These are phyloP conservation scores for Etheostoma nigrum DNA, from an alignment of 2,797 vertebrate species.

Conservation along the genomic window DNA sequence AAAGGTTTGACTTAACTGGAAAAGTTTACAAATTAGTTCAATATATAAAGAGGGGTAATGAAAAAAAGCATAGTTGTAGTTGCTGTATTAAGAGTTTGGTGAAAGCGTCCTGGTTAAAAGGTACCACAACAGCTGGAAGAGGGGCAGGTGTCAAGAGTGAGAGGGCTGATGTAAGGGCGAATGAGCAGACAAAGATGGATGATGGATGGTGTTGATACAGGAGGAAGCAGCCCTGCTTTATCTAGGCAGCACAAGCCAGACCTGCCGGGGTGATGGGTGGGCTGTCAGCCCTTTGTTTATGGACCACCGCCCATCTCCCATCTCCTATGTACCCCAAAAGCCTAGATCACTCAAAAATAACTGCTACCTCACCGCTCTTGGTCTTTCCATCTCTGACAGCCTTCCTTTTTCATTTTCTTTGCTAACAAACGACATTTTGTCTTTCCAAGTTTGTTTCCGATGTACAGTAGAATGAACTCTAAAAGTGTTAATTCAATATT, in stretches of 20 bases:
- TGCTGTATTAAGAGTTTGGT: constrained; percentile 47
- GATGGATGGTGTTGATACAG: constrained; percentile 88
- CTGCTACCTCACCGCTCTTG: constrained; percentile 58
- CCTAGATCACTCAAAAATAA: constrained; percentile 78
- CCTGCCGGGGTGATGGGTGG: constrained; percentile 87
- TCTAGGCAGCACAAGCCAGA: constrained; percentile 86
- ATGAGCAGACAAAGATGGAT: constrained; percentile 80
- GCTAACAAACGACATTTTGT: constrained; percentile 44
- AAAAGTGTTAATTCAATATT: constrained; percentile 25
- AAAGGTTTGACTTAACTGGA: constrained; percentile 14
- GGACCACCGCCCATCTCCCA: constrained; percentile 83
- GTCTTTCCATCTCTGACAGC: constrained; percentile 65
- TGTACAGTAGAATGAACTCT: constrained; percentile 33
- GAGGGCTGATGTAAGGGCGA: constrained; percentile 59
- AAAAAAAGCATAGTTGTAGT: not conserved
- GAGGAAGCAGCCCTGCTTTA: constrained; percentile 83
- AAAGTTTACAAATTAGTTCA: constrained; percentile 23
- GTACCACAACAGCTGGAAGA: constrained; percentile 51
- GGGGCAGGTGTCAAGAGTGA: constrained; percentile 72
- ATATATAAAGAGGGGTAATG: not conserved
- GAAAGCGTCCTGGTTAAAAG: constrained; percentile 18
- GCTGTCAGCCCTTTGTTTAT: constrained; percentile 88
- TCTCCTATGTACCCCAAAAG: constrained; percentile 78
- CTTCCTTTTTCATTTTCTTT: constrained; percentile 52
- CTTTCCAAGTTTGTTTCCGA: constrained; percentile 40